Evolutionary conservation across 2,113 vertebrate genomes (phyloP), one percentile per base, ranked within the genome.

Genomic region (Nicator chloris): DNA sequence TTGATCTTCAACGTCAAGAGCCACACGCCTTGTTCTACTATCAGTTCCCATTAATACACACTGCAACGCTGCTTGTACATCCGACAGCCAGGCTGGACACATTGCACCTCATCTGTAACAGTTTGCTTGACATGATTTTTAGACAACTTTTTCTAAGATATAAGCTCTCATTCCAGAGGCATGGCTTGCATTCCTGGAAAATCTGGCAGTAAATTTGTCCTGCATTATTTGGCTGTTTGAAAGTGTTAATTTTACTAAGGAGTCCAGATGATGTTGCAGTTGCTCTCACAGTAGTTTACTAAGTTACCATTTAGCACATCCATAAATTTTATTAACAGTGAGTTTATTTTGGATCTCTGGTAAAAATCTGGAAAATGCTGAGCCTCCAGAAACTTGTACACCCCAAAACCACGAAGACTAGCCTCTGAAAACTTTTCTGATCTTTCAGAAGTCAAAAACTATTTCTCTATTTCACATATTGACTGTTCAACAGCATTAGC

Each of bases 201-300:
- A 88, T 9, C 4, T 3, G 37, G n/a, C n/a, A 82, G 39, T 31
- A 69, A 82, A 61, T 69, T 33, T 31, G 12, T 18, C 35, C 59
- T 14, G 68, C 11, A 6, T 3, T 3, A 7, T 37, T 88, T 83
- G 49, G 51, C 72, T 88, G 28, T 26, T 69, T 64, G 33, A 50
- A 94, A 83, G 82, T n/a, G 35, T 66, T 88, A 83, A 82, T 63
- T 94, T 76, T 37, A 61, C 68, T 45, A 64, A 54, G 44, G 51
- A n/a, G 35, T 30, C 60, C 64, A 77, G 76, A 35, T 64, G 76
- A 92, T 37, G 9, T 2, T 70, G 59, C 80, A 63, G 64, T 63
- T 56, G 68, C 76, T 94, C 13, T 86, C 76, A 86, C 82, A 66
- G 68, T 13, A 72, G 75, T 79, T 86, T 33, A 88, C 17, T 31